Conservation (phyloP, 2,113 vertebrate species). For the Chloropsis cyanopogon region DNA sequence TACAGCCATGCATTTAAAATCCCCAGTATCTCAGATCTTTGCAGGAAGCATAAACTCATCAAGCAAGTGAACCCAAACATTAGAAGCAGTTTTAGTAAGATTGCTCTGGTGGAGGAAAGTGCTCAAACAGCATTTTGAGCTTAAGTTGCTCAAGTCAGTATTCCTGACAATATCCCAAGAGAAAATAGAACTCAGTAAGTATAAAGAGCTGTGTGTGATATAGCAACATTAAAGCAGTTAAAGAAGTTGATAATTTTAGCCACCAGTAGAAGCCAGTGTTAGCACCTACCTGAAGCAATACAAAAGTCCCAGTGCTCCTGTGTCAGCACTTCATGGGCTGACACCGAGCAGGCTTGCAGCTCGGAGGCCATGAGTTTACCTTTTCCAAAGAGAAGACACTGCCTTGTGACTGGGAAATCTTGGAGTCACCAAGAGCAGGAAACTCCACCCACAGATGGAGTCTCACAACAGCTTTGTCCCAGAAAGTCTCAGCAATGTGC, state of each 20-base stretch:
- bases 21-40: background rate
- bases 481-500: background rate
- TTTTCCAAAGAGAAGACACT: background rate
- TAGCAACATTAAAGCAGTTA: background rate
- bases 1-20: background rate
- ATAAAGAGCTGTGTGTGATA: background rate
- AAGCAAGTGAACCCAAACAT: background rate
- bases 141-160: background rate
- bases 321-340: background rate
- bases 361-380: background rate
- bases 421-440: background rate
- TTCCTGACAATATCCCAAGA: background rate
- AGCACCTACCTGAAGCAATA: background rate
- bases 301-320: background rate
- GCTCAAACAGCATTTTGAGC: background rate
- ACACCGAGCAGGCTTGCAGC: accelerated
- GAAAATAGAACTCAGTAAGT: background rate
- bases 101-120: background rate
- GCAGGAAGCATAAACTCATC: background rate
- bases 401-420: background rate
- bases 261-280: background rate
- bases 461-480: background rate
- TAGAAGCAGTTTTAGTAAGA: background rate
- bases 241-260: background rate
- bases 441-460: background rate